Evolutionary conservation across 2,888 invertebrate species (phyloP).

Genomic region (Drosophila falleni): DNA sequence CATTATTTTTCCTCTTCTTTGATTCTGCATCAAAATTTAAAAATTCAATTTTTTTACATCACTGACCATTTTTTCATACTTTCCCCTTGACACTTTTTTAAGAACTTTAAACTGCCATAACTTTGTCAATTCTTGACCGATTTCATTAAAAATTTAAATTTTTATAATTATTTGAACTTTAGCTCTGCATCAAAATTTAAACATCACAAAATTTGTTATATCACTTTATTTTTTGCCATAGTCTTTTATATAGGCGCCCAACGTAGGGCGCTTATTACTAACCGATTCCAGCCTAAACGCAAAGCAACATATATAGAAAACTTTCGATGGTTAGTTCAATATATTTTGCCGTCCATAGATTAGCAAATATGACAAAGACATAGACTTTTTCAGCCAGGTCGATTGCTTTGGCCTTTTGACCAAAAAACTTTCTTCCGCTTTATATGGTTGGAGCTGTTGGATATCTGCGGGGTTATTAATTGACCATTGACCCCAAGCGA

Average conservation of each 20-base stretch:
- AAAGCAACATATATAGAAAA: constrained; percentile 4
- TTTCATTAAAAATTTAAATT: no score
- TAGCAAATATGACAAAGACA: constrained; percentile 4
- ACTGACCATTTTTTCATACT: no score
- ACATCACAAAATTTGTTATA: no score
- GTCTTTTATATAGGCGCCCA: neutral
- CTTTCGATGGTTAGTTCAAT: constrained; percentile 39
- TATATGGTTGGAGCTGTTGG: constrained; percentile 27
- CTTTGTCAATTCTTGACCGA: no score
- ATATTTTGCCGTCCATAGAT: constrained; percentile 7
- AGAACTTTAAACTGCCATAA: no score
- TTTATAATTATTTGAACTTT: no score
- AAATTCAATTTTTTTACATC: no score
- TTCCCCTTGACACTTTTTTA: no score
- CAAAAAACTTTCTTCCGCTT: constrained; percentile 52
- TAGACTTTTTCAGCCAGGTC: constrained; percentile 11
- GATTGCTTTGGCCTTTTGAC: constrained; percentile 41
- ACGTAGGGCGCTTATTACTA: constrained; percentile 1
- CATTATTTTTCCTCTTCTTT: no score
- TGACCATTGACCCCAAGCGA: constrained; percentile 57
- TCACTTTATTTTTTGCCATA: no score
- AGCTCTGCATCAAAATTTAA: no score
- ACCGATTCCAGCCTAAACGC: neutral
- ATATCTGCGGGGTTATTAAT: constrained; percentile 65
- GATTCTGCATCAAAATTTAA: neutral